Evolutionary conservation across 2,113 vertebrate species (phyloP).

Genomic region (Ginglymostoma cirratum): DNA sequence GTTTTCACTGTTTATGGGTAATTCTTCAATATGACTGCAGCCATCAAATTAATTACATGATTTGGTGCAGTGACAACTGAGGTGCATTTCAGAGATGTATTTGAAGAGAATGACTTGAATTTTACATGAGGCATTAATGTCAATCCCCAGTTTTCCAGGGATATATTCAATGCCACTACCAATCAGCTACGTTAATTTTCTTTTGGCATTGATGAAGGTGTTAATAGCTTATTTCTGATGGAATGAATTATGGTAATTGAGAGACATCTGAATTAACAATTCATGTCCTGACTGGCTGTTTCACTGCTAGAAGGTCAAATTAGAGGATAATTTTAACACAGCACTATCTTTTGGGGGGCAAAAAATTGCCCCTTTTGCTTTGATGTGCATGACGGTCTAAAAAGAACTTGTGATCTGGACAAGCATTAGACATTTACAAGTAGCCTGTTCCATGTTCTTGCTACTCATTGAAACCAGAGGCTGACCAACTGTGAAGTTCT

Average conservation of each 20-base stretch:
- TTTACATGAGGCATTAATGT: slow-evolving; percentile 27
- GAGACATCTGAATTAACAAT: slow-evolving; percentile 3
- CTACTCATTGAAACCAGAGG: not conserved
- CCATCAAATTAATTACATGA: slow-evolving; percentile 1
- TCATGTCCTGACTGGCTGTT: not conserved
- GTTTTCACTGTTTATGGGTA: not conserved
- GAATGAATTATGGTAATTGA: slow-evolving; percentile 15
- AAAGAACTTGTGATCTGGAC: not conserved
- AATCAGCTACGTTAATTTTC: slow-evolving; percentile 16
- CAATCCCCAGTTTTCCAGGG: not conserved
- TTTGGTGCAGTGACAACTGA: not conserved
- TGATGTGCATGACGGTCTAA: not conserved
- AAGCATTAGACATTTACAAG: not conserved
- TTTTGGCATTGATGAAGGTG: slow-evolving; percentile 28
- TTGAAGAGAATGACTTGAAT: not conserved
- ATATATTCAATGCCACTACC: not conserved
- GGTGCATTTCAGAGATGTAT: not conserved
- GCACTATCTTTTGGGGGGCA: not conserved
- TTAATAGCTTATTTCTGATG: slow-evolving; percentile 12
- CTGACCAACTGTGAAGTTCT: not conserved
- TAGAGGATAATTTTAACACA: not conserved
- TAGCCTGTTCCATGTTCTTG: not conserved
- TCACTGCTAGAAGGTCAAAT: not conserved
- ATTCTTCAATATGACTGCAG: not conserved
- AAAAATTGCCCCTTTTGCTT: not conserved